phyloP scores from a whole-genome alignment of 92 coral and sea anemone species.

The Epizoanthus scotinus region DNA sequence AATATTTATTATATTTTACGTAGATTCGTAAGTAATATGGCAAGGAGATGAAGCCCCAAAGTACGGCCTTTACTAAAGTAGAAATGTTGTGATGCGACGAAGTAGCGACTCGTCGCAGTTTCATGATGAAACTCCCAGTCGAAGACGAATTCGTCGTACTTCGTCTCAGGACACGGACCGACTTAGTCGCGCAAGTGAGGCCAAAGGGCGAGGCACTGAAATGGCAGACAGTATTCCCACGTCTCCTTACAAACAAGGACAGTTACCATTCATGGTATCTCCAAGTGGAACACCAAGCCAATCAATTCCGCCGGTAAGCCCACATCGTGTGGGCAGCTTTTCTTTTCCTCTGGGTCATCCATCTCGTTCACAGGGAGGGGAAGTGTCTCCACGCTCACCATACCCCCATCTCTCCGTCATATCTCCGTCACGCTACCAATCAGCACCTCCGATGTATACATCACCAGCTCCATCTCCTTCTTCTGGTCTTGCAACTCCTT shows the following conservation, averaged over 20 bases:
- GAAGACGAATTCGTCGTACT: conserved; percentile 87
- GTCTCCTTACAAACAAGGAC: conserved; percentile 72
- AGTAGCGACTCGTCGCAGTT: conserved; percentile 91
- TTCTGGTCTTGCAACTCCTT: conserved; percentile 86
- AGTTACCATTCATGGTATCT: conserved; percentile 74
- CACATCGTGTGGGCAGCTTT: conserved; percentile 58
- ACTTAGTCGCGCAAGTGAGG: conserved; percentile 66
- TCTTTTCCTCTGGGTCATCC: conserved; percentile 35
- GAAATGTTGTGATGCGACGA: conserved; percentile 86
- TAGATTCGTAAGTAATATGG: conserved; percentile 5
- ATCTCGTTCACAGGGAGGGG: conserved; percentile 57
- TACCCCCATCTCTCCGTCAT: conserved; percentile 80
- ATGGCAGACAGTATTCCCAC: conserved; percentile 80
- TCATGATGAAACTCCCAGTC: conserved; percentile 95
- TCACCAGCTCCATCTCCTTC: conserved; percentile 84
- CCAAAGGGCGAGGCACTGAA: conserved; percentile 65
- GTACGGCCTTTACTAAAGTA: conserved; percentile 30
- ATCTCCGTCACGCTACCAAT: conserved; percentile 88
- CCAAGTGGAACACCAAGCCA: conserved; percentile 68
- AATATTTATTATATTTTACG: conserved; percentile 36
- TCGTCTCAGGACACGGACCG: conserved; percentile 88
- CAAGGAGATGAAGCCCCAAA: conserved; percentile 38
- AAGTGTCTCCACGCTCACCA: conserved; percentile 81
- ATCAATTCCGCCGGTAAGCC: conserved; percentile 75
- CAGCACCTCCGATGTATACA: conserved; percentile 85